phyloP scores from a whole-genome alignment of 2,113 vertebrate species.

The Aphyosemion australe region DNA sequence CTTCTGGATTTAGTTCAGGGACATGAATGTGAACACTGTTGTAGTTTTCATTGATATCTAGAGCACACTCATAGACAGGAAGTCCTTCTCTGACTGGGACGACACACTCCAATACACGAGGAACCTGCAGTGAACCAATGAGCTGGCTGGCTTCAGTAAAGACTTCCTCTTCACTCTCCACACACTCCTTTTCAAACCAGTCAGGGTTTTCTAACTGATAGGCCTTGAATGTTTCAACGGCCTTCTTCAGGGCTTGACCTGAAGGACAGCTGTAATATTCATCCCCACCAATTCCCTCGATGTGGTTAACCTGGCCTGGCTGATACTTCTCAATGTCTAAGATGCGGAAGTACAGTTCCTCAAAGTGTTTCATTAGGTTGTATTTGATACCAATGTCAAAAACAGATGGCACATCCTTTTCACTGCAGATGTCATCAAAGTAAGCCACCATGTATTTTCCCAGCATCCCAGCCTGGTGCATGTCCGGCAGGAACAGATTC shows the following conservation, averaged over 20 bases:
- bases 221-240: slow-evolving; percentile 81
- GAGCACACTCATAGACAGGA: slow-evolving; percentile 38
- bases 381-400: slow-evolving; percentile 87
- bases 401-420: slow-evolving; percentile 85
- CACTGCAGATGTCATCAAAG: slow-evolving; percentile 84
- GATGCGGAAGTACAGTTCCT: slow-evolving; percentile 92
- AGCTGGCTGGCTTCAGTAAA: slow-evolving; percentile 22
- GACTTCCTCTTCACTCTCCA: slow-evolving; percentile 68
- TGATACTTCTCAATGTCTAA: slow-evolving; percentile 91
- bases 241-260: slow-evolving; percentile 81
- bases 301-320: slow-evolving; percentile 82
- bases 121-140: neutral
- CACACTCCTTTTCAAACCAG: slow-evolving; percentile 88
- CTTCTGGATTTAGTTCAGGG: slow-evolving; percentile 50
- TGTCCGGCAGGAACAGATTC: slow-evolving; percentile 88
- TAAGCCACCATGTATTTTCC: slow-evolving; percentile 93
- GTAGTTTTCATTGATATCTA: slow-evolving; percentile 22
- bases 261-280: slow-evolving; percentile 82
- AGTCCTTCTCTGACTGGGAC: slow-evolving; percentile 69
- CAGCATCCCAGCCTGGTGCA: slow-evolving; percentile 85
- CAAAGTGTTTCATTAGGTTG: slow-evolving; percentile 90
- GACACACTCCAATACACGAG: slow-evolving; percentile 50
- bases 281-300: slow-evolving; percentile 81
- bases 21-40: slow-evolving; percentile 49
- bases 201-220: slow-evolving; percentile 83